These are phyloP conservation scores for Scylla paramamosain DNA, from an alignment of 1,140 invertebrate species.

Conservation along the genomic window DNA sequence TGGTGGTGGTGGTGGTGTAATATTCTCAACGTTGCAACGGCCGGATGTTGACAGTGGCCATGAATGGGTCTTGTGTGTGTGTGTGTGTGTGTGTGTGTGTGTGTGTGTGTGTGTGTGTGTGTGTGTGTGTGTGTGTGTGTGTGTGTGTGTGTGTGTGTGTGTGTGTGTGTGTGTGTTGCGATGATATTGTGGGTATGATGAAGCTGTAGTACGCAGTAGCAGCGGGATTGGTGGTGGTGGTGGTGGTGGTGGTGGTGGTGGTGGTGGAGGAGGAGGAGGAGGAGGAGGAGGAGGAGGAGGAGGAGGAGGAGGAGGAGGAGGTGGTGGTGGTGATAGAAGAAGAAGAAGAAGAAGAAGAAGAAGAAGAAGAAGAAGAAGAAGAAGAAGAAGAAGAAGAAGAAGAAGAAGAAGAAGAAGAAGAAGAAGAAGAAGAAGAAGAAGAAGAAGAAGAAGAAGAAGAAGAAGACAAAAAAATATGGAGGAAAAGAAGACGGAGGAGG, in stretches of 20 bases:
- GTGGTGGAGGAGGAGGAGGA: background rate
- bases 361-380: too few species aligned
- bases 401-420: background rate
- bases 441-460: background rate
- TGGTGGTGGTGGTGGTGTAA: background rate
- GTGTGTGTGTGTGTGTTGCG: constrained; percentile 12
- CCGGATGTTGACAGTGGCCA: background rate
- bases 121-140: background rate
- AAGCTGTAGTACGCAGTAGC: background rate
- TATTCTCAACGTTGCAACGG: background rate
- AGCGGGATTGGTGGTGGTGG: background rate
- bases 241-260: background rate
- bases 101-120: constrained; percentile 35
- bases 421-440: background rate
- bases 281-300: background rate
- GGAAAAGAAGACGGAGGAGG: background rate
- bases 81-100: constrained; percentile 1
- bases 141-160: background rate
- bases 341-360: too few species aligned
- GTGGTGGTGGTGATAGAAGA: too few species aligned
- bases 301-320: background rate
- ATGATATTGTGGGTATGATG: background rate
- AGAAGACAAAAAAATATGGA: background rate
- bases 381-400: background rate
- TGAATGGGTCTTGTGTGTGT: background rate